Conservation (phyloP, 35 echinoderm and acorn worm genomes). For the Heliocidaris tuberculata region DNA sequence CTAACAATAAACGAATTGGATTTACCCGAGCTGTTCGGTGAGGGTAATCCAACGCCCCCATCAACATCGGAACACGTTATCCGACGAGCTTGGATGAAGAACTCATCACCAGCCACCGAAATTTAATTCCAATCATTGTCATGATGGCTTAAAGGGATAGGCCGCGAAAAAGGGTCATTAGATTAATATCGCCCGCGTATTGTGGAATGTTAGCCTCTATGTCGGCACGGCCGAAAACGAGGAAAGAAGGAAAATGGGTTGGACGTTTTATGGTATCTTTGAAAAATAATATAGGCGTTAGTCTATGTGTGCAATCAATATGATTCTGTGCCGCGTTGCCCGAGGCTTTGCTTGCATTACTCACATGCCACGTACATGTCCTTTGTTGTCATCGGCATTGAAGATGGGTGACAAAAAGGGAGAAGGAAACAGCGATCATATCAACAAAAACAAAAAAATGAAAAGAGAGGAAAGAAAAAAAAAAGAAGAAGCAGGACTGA, state of each 20-base stretch:
- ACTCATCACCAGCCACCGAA: not conserved
- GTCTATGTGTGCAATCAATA: not conserved
- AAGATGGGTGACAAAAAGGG: not conserved
- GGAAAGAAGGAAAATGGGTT: not conserved
- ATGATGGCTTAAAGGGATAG: not conserved
- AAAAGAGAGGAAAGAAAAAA: not conserved
- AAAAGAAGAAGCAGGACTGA: not conserved
- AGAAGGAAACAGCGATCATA: not conserved
- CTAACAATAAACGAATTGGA: conserved; percentile 28
- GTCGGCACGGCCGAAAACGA: not conserved
- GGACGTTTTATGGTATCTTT: not conserved
- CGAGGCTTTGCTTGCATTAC: not conserved
- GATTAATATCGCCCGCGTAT: not conserved
- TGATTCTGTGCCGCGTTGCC: not conserved
- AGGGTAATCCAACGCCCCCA: conserved; percentile 12
- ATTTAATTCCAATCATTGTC: conserved; percentile 9
- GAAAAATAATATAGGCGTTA: not conserved
- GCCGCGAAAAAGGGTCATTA: not conserved
- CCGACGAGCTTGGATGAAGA: not conserved
- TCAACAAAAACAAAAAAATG: not conserved
- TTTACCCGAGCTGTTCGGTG: not conserved
- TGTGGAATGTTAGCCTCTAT: not conserved
- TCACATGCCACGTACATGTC: not conserved
- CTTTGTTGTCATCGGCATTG: not conserved
- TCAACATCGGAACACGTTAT: conserved; percentile 18